Evolutionary conservation across 2,797 vertebrate genomes (phyloP).

Genomic region (Eulemur albifrons): DNA sequence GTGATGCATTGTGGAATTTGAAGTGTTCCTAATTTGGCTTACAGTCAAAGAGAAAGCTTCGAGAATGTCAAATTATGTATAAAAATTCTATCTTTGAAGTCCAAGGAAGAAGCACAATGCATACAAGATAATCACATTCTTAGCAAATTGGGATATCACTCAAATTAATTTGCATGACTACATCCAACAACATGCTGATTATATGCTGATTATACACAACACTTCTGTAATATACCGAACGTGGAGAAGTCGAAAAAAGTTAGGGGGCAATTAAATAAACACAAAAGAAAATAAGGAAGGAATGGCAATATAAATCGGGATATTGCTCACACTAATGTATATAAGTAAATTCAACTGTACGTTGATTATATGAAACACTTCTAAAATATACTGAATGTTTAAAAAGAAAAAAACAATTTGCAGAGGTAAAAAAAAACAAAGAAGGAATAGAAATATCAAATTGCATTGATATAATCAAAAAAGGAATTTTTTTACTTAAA

Average conservation of each 20-base stretch:
- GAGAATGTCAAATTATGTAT: neutral
- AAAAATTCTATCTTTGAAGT: neutral
- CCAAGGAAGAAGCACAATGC: neutral
- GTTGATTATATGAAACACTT: neutral
- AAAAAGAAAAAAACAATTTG: neutral
- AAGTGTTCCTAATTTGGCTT: neutral
- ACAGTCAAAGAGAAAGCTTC: neutral
- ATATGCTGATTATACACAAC: neutral
- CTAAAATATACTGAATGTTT: neutral
- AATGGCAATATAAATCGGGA: neutral
- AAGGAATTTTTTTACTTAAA: neutral
- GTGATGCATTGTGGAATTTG: neutral
- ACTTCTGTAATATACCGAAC: neutral
- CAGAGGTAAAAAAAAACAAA: neutral
- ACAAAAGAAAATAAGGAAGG: neutral
- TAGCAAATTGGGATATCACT: neutral
- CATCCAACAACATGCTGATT: neutral
- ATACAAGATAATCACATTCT: neutral
- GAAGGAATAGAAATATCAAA: neutral
- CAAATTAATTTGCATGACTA: neutral
- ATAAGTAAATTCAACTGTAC: neutral
- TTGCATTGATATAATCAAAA: neutral
- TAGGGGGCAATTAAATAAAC: neutral
- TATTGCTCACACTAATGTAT: neutral
- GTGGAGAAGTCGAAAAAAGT: neutral